Base-by-base conservation (phyloP, 2,797 vertebrate genomes). In the Rachycentron canadum region DNA sequence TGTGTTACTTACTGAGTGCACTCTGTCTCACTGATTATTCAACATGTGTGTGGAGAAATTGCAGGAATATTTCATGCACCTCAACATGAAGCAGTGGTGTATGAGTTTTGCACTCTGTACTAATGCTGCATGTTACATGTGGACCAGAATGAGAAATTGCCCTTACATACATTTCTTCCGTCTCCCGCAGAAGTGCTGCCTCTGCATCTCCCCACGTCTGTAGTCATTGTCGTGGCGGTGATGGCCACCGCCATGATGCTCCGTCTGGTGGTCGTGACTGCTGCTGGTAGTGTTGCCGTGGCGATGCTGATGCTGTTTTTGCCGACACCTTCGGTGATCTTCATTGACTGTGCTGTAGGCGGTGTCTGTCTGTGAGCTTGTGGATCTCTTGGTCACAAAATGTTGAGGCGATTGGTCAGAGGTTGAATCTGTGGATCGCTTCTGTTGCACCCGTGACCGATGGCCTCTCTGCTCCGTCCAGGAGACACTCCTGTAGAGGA, bases 81-180 rank as follows among this genome's bases (percentile, higher is more conserved):
- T 59, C 45, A 36, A 5, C 47, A 61, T 52, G 40, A 64, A 14
- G 19, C 58, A 40, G 28, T 10, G 5, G 5, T 49, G 47, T 21
- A 28, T 59, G 16, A 64, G 2, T 69, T 28, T 75, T n/a, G 16
- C 28, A 66, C 2, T 71, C 1, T 49, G 19, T 41, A 11, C 11
- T n/a, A 70, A 32, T 23, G 25, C 53, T 34, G 3, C 30, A 68
- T 52, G 43, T 36, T 40, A 49, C 56, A 64, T 57, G 57, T 53
- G 57, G 47, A 84, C 76, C 69, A 88, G 50, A 89, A 90, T 67
- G 81, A 91, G 73, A 91, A 93, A 90, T 83, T 82, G 77, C 88
- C 95, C 96, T 97, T 97, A 97, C 97, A 94, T 97, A 98, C 97
- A 97, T 97, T 98, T 98, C 96, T 96, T 97, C 94, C 96, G 94